phyloP scores from a whole-genome alignment of 2,113 vertebrate species.

The Pipa parva region DNA sequence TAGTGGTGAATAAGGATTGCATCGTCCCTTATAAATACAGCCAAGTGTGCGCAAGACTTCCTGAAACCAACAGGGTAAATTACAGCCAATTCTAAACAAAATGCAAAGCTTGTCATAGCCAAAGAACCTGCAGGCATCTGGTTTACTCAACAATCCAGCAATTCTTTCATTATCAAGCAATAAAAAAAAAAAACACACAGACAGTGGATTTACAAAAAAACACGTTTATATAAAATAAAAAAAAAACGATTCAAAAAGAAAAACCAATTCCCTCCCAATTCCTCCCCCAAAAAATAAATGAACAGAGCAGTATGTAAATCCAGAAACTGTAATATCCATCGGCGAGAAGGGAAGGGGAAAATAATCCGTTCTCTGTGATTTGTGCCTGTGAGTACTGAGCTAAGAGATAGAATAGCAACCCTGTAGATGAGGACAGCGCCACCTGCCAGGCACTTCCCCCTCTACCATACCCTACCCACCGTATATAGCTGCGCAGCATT shows the following conservation, averaged over 20 bases:
- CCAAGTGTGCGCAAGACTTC: no score
- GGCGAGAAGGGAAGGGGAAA: slow-evolving; percentile 10
- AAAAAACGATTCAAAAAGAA: slow-evolving; percentile 19
- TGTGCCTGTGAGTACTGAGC: background rate
- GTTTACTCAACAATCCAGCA: no score
- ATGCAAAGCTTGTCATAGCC: no score
- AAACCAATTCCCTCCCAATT: no score
- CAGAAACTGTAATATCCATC: slow-evolving; percentile 10
- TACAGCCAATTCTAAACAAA: no score
- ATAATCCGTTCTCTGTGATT: background rate
- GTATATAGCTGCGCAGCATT: slow-evolving; percentile 7
- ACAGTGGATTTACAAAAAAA: slow-evolving; percentile 18
- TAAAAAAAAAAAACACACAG: background rate
- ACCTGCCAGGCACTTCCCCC: background rate
- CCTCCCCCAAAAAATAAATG: no score
- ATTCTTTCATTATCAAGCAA: no score
- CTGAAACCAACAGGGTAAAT: no score
- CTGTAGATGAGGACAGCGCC: background rate
- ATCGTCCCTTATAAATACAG: no score
- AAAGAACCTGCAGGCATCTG: no score
- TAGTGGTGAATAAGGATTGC: no score
- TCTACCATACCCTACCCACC: background rate
- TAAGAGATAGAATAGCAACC: background rate
- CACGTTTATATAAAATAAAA: slow-evolving; percentile 38
- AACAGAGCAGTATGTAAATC: slow-evolving; percentile 9